Conservation (phyloP, 2,888 invertebrate species). For the Strigamia crassipes region DNA sequence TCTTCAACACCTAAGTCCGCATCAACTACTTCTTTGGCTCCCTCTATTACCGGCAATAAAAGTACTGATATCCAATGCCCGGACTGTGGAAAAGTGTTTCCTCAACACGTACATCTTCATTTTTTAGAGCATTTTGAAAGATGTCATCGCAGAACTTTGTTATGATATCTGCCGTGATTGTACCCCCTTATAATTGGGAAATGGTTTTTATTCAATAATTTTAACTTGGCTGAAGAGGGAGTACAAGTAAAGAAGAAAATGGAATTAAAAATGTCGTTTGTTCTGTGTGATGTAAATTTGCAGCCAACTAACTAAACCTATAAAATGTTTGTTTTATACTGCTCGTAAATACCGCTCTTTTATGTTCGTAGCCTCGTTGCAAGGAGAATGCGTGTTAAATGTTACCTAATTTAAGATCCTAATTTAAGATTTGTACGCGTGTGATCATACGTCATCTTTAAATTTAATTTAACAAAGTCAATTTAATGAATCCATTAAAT, state of each 20-base stretch:
- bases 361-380: not conserved
- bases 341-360: not conserved
- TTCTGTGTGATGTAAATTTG: not conserved
- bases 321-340: not conserved
- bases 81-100: slow-evolving; percentile 55
- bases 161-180: not conserved
- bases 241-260: too few relatives aligned
- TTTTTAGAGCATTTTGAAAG: slow-evolving; percentile 56
- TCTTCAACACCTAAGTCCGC: not conserved
- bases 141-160: slow-evolving; percentile 50
- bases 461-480: not conserved
- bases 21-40: not conserved
- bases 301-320: not conserved
- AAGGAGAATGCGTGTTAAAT: not conserved
- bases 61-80: slow-evolving; percentile 55
- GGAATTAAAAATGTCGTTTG: not conserved
- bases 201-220: too few relatives aligned
- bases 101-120: slow-evolving; percentile 54
- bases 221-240: not conserved
- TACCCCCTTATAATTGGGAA: not conserved
- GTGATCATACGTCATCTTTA: not conserved
- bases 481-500: too few relatives aligned
- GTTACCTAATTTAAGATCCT: too few relatives aligned
- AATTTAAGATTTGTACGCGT: not conserved
- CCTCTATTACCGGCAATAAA: slow-evolving; percentile 47